Conservation (phyloP, 1,140 invertebrate species). For the Pogonomyrmex californicus region DNA sequence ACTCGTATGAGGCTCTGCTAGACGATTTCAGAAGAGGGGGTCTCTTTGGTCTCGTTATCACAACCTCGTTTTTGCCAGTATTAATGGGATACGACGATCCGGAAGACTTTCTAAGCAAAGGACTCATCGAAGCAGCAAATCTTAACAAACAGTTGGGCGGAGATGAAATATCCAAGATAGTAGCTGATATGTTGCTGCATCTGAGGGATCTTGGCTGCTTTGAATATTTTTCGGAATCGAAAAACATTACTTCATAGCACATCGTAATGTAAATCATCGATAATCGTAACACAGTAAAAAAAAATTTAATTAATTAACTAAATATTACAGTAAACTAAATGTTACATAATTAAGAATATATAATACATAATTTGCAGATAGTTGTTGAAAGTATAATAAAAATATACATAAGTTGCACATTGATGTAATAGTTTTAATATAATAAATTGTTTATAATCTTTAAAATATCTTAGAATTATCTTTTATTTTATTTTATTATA, state of each 20-base stretch:
- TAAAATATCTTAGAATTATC: not conserved
- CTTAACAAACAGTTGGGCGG: constrained; percentile 43
- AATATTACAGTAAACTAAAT: not conserved
- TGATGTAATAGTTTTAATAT: not conserved
- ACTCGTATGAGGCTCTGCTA: constrained; percentile 77
- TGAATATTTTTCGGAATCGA: constrained; percentile 34
- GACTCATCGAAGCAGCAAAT: too few relatives aligned
- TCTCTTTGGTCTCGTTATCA: constrained; percentile 80
- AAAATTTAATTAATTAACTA: constrained; percentile 3
- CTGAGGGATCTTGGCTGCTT: constrained; percentile 72
- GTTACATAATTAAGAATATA: not conserved
- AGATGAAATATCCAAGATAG: constrained; percentile 66
- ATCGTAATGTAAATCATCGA: not conserved
- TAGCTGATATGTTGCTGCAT: constrained; percentile 76
- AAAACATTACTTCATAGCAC: not conserved
- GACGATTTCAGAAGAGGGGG: constrained; percentile 78
- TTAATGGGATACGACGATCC: constrained; percentile 66
- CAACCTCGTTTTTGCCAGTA: constrained; percentile 76
- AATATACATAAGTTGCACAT: not conserved
- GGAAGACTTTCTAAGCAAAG: too few relatives aligned
- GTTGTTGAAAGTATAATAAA: not conserved
- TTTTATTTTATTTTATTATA: too few relatives aligned
- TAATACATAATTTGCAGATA: not conserved
- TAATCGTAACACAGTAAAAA: not conserved
- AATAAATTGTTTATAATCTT: not conserved